Percentiles rank a stretch among this genome's conserved stretches.
These are phyloP conservation scores for Xerus inauris DNA, from an alignment of 2,113 vertebrate genomes.

Conservation along the genomic window DNA sequence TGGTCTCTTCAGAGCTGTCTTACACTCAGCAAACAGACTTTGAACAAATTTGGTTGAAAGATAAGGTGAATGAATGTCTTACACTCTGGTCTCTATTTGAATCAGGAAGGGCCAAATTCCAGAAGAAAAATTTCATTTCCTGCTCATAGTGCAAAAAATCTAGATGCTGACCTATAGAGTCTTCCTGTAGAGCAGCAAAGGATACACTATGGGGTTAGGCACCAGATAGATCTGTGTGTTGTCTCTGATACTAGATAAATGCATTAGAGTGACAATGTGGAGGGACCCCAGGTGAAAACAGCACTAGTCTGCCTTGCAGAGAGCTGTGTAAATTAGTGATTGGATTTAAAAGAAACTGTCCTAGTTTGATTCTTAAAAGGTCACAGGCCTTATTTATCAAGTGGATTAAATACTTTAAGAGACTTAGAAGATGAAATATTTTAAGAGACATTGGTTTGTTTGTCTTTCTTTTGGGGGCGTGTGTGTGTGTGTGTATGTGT, in stretches of 20 bases:
- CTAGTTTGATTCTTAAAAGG: slow-evolving; percentile 41
- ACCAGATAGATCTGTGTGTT: neutral
- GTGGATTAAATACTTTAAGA: slow-evolving; percentile 38
- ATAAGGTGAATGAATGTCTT: neutral
- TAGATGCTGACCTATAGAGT: neutral
- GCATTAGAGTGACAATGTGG: neutral
- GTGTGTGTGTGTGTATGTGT: neutral
- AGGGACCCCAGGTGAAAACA: neutral
- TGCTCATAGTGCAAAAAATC: neutral
- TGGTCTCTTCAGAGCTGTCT: neutral
- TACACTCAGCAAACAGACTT: neutral
- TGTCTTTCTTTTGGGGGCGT: neutral
- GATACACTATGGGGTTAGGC: neutral
- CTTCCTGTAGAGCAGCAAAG: neutral
- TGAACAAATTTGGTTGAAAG: neutral
- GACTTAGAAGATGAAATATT: neutral
- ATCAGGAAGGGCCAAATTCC: neutral
- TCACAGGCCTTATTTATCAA: slow-evolving; percentile 17
- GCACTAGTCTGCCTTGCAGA: neutral
- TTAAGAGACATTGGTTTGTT: too few species aligned
- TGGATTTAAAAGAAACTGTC: slow-evolving; percentile 31
- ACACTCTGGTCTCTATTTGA: neutral
- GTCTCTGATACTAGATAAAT: neutral
- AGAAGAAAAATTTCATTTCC: slow-evolving; percentile 14
- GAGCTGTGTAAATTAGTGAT: neutral